A percentile compares a stretch with the other conserved stretches of the same genome.
Conservation (phyloP, 2,113 vertebrate genomes). For the Oreochromis tanganicae region DNA sequence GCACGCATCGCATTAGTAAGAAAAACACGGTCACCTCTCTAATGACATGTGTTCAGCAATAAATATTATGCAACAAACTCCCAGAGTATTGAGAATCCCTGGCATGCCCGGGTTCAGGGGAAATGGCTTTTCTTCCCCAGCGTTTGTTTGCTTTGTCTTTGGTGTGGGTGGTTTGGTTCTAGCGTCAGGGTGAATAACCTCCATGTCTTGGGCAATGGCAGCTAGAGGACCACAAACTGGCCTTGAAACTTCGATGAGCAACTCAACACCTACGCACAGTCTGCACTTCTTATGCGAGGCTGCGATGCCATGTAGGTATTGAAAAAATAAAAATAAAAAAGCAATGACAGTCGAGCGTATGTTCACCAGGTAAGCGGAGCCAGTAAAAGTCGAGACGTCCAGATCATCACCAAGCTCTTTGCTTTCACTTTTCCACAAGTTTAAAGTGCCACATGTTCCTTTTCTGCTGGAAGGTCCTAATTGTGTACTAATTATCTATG, state of each 20-base stretch:
- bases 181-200: slow-evolving; percentile 50
- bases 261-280: slow-evolving; percentile 12
- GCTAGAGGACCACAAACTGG: slow-evolving; percentile 40
- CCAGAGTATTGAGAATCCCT: neutral
- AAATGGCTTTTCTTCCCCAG: neutral
- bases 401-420: neutral
- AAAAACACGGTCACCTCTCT: neutral
- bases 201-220: slow-evolving; percentile 46
- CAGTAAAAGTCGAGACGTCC: neutral
- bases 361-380: neutral
- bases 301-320: neutral
- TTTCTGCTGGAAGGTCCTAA: neutral
- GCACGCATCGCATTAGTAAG: rapidly evolving
- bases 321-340: neutral
- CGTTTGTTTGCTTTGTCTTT: slow-evolving; percentile 16
- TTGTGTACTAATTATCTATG: neutral
- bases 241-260: slow-evolving; percentile 51
- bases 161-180: slow-evolving; percentile 43
- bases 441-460: neutral
- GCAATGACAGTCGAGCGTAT: neutral
- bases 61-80: neutral
- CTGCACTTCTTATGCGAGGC: neutral
- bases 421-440: neutral
- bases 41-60: neutral
- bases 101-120: neutral